Evolutionary conservation across 2,888 invertebrate species (phyloP).

Genomic region (Idaea biselata): DNA sequence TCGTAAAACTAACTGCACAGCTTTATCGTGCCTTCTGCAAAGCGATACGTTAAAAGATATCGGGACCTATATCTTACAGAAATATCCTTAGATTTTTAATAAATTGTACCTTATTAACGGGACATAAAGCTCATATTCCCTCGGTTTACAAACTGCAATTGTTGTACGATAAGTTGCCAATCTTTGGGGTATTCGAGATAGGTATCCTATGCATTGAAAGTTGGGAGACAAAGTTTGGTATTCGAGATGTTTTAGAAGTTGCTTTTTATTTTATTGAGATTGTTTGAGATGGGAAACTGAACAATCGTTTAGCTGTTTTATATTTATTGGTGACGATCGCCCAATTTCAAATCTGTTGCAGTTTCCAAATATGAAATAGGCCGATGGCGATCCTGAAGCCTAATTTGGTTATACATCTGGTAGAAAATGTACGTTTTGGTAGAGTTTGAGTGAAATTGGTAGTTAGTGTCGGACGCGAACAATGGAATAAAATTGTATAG

Average conservation of each 20-base stretch:
- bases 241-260: background rate
- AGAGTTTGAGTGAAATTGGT: no score
- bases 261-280: conserved; percentile 22
- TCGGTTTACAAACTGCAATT: background rate
- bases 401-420: no score
- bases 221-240: background rate
- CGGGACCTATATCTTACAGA: background rate
- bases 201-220: conserved; percentile 1
- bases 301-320: conserved; percentile 3
- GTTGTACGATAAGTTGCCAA: conserved; percentile 3
- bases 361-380: no score
- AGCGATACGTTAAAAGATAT: conserved; percentile 2
- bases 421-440: no score
- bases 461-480: no score
- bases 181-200: background rate
- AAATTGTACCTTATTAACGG: background rate
- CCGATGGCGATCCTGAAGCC: no score
- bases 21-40: conserved; percentile 19
- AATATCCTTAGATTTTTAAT: background rate
- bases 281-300: background rate
- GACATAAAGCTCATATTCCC: background rate
- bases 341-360: background rate
- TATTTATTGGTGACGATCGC: no score
- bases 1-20: conserved; percentile 13
- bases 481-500: no score